Evolutionary conservation across 2,888 invertebrate species (phyloP).

Genomic region (Hyposoter didymator): DNA sequence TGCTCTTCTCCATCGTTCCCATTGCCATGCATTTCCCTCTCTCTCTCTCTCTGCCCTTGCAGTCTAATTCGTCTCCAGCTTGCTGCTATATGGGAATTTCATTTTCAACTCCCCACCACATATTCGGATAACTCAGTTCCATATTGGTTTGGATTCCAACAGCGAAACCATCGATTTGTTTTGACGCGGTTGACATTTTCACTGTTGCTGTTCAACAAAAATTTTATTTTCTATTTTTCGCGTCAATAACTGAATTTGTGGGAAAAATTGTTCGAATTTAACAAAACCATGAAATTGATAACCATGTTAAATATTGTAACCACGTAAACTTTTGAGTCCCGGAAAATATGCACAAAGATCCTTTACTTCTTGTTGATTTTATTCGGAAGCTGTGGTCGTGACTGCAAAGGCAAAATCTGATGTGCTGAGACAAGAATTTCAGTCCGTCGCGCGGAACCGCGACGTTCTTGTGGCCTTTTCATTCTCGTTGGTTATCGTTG

Average conservation of each 20-base stretch:
- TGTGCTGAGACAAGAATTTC: constrained; percentile 34
- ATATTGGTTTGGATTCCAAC: neutral
- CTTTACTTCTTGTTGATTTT: neutral
- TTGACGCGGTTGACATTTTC: neutral
- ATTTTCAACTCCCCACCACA: neutral
- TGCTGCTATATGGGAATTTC: neutral
- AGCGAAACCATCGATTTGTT: neutral
- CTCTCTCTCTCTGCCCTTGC: neutral
- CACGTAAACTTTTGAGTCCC: too few relatives aligned
- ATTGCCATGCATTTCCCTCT: neutral
- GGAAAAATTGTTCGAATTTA: too few relatives aligned
- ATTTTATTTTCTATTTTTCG: neutral
- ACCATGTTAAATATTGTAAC: too few relatives aligned
- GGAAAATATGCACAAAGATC: too few relatives aligned
- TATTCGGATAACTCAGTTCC: neutral
- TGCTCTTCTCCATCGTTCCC: constrained; percentile 16
- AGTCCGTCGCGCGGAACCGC: constrained; percentile 29
- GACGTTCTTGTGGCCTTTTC: constrained; percentile 32
- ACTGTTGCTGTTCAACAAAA: neutral
- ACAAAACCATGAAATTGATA: too few relatives aligned
- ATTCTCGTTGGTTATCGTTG: constrained; percentile 43
- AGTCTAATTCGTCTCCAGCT: neutral
- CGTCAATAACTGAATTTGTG: neutral
- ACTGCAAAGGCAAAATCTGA: neutral
- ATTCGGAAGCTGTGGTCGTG: constrained; percentile 14